phyloP scores from a whole-genome alignment of 2,888 invertebrate species.

The Microdon myrmicae region DNA sequence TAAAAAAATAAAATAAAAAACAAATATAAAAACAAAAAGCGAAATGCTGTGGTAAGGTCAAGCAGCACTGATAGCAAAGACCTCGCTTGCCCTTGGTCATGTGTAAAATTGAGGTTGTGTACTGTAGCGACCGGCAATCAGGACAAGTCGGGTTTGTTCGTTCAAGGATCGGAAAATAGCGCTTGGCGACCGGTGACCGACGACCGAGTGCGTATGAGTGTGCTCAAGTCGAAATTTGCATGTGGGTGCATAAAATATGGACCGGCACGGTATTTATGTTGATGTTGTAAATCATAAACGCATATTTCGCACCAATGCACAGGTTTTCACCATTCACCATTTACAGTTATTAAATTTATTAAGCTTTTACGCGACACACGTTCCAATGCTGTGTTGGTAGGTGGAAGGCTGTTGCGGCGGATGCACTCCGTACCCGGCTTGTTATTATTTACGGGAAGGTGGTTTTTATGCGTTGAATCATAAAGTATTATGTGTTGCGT shows the following conservation, averaged over 20 bases:
- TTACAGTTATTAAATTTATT: slow-evolving; percentile 54
- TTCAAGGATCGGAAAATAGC: slow-evolving; percentile 23
- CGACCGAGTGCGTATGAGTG: slow-evolving; percentile 53
- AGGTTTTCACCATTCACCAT: slow-evolving; percentile 54
- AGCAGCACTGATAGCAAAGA: slow-evolving; percentile 1
- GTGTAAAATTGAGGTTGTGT: slow-evolving; percentile 42
- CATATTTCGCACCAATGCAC: slow-evolving; percentile 56
- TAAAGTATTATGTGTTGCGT: slow-evolving; percentile 16
- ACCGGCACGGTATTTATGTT: slow-evolving; percentile 60
- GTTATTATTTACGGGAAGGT: slow-evolving; percentile 38
- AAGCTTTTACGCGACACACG: slow-evolving; percentile 48
- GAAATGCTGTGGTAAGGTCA: slow-evolving; percentile 1
- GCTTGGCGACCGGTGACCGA: slow-evolving; percentile 1
- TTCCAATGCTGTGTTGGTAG: slow-evolving; percentile 4
- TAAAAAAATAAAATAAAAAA: no score
- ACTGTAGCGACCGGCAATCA: slow-evolving; percentile 30
- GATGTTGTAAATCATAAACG: slow-evolving; percentile 63
- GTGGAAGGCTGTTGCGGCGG: slow-evolving; percentile 1
- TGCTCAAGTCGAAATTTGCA: slow-evolving; percentile 67
- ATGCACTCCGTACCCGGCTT: background rate
- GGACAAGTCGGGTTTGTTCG: slow-evolving; percentile 7
- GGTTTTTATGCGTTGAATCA: slow-evolving; percentile 39
- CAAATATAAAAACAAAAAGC: slow-evolving; percentile 1
- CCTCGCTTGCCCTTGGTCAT: slow-evolving; percentile 9
- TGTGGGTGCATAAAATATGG: slow-evolving; percentile 65